phyloP scores from a whole-genome alignment of 2,888 invertebrate genomes.

The Oligia latruncula region DNA sequence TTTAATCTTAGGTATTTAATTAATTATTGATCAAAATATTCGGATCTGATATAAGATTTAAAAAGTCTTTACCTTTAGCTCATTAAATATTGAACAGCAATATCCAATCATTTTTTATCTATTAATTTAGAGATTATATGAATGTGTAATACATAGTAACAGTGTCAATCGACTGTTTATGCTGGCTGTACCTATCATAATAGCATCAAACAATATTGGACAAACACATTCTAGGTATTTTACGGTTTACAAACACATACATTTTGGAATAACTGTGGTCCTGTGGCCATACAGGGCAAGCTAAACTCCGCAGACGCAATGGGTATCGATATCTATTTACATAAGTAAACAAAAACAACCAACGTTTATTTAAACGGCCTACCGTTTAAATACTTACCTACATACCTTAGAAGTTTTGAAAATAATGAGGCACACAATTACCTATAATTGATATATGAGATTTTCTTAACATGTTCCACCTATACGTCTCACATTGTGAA shows the following conservation, averaged over 20 bases:
- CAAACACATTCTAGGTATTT: slow-evolving; percentile 15
- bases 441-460: neutral
- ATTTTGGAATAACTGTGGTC: slow-evolving; percentile 11
- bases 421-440: too few species aligned
- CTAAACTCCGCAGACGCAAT: too few species aligned
- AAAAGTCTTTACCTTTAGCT: neutral
- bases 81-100: neutral
- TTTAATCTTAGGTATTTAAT: neutral
- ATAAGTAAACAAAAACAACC: too few species aligned
- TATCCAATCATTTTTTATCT: neutral
- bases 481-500: neutral
- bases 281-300: neutral
- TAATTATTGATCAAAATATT: neutral
- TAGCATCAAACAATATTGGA: slow-evolving; percentile 6
- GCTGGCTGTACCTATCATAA: neutral
- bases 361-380: too few species aligned
- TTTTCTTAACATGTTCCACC: neutral
- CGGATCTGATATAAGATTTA: neutral
- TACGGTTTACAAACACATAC: slow-evolving; percentile 12
- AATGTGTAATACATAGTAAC: neutral
- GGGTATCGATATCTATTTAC: too few species aligned
- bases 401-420: too few species aligned
- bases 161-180: too few species aligned
- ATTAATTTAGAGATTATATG: neutral
- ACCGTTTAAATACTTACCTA: too few species aligned